These are phyloP conservation scores for Lateolabrax maculatus DNA, from an alignment of 2,797 vertebrate genomes.

Conservation along the genomic window DNA sequence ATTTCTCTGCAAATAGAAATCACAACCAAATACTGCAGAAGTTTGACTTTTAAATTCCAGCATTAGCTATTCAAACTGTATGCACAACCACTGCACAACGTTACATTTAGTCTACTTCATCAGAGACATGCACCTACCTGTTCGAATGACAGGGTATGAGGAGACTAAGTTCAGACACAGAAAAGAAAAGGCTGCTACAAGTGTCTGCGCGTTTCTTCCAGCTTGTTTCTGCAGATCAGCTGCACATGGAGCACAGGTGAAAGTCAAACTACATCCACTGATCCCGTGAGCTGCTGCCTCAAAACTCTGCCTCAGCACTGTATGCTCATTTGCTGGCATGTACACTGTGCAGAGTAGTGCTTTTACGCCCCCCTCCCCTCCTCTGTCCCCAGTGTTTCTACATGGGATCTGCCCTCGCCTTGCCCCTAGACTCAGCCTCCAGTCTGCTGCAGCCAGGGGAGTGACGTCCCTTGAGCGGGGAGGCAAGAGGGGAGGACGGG, in stretches of 20 bases:
- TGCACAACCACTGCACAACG: neutral
- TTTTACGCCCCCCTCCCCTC: constrained; percentile 81
- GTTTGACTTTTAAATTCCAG: neutral
- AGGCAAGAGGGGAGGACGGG: constrained; percentile 42
- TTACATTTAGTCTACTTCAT: neutral
- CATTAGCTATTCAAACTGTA: neutral
- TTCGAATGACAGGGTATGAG: constrained; percentile 23
- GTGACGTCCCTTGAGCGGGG: constrained; percentile 55
- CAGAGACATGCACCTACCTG: constrained; percentile 69
- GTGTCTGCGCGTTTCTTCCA: constrained; percentile 20
- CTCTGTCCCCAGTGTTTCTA: constrained; percentile 73
- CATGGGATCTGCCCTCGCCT: constrained; percentile 71
- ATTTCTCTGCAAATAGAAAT: neutral
- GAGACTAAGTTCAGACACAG: constrained; percentile 28
- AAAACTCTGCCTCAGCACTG: constrained; percentile 26
- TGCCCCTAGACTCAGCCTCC: constrained; percentile 59
- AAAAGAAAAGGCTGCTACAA: constrained; percentile 18
- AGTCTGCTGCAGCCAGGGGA: constrained; percentile 55
- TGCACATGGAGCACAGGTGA: constrained; percentile 47
- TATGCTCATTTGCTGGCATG: constrained; percentile 70
- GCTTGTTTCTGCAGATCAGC: constrained; percentile 30
- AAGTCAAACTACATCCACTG: constrained; percentile 50
- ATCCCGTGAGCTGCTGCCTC: constrained; percentile 57
- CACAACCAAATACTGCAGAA: neutral
- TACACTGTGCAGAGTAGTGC: constrained; percentile 61